Percentiles rank a stretch among this genome's conserved stretches.
Conservation (phyloP, 2,888 invertebrate species). For the Dastarcus helophoroides region DNA sequence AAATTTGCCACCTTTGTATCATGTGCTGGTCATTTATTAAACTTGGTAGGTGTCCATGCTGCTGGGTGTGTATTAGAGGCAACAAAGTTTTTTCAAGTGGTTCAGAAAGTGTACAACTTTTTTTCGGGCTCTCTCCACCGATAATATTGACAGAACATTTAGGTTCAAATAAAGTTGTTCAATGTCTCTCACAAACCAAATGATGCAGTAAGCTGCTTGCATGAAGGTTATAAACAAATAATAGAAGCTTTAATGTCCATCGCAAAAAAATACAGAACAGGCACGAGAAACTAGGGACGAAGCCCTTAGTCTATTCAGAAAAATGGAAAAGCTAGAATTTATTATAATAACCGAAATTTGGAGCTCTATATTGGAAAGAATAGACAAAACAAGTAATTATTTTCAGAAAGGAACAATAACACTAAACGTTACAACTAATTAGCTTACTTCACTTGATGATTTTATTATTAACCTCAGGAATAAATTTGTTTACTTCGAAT, state of each 20-base stretch:
- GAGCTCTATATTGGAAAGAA: conserved; percentile 15
- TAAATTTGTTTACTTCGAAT: conserved; percentile 13
- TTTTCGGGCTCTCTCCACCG: conserved; percentile 15
- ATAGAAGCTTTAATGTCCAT: conserved; percentile 18
- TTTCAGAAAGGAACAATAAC: conserved; percentile 15
- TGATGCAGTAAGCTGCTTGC: conserved; percentile 19
- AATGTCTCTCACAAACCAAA: conserved; percentile 21
- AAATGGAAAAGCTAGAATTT: conserved; percentile 16
- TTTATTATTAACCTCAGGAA: conserved; percentile 4
- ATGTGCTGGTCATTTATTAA: conserved; percentile 17
- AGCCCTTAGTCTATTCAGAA: conserved; percentile 14
- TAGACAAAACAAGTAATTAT: conserved; percentile 19
- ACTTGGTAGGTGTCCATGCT: conserved; percentile 17
- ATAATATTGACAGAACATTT: conserved; percentile 17
- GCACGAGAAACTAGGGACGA: conserved; percentile 19
- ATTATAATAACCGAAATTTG: conserved; percentile 17
- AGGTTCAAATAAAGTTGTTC: conserved; percentile 18
- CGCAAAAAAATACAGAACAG: conserved; percentile 18
- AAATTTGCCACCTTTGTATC: conserved; percentile 11
- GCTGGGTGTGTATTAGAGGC: conserved; percentile 19
- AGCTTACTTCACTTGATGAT: conserved; percentile 4
- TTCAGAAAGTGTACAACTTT: conserved; percentile 21
- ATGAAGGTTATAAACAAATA: conserved; percentile 18
- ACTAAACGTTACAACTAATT: conserved; percentile 12
- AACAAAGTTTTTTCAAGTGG: conserved; percentile 18